Conservation (phyloP, 1,140 invertebrate species). For the Apocrypta bakeri region DNA sequence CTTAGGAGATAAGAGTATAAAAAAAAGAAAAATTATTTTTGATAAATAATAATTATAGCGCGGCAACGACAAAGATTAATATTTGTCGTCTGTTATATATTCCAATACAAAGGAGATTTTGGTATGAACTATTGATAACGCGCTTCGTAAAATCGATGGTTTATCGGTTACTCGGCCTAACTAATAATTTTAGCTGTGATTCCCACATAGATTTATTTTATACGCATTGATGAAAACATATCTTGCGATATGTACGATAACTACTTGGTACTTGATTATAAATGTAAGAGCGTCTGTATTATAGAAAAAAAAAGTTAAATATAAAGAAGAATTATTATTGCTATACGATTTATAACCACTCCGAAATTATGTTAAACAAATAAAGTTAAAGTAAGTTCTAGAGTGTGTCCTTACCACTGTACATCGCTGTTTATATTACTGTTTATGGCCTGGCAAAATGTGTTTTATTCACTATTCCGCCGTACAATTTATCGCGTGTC, state of each 20-base stretch:
- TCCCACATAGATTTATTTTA: conserved; percentile 49
- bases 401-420: background rate
- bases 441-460: too few species aligned
- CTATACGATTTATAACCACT: background rate
- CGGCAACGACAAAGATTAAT: background rate
- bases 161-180: conserved; percentile 21
- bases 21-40: conserved; percentile 28
- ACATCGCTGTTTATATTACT: background rate
- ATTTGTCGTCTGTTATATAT: background rate
- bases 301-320: too few species aligned
- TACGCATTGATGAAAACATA: conserved; percentile 48
- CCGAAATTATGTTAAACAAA: conserved; percentile 29
- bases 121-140: conserved; percentile 15
- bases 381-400: conserved; percentile 26
- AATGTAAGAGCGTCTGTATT: conserved; percentile 14
- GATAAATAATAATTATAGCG: conserved; percentile 28
- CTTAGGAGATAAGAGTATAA: background rate
- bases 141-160: background rate
- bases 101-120: background rate
- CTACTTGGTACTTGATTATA: conserved; percentile 30
- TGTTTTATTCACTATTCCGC: background rate
- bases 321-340: background rate
- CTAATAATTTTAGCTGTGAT: conserved; percentile 55
- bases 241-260: conserved; percentile 43
- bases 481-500: background rate